Conservation (phyloP, 2,113 vertebrate species). For the Corythaixoides concolor region DNA sequence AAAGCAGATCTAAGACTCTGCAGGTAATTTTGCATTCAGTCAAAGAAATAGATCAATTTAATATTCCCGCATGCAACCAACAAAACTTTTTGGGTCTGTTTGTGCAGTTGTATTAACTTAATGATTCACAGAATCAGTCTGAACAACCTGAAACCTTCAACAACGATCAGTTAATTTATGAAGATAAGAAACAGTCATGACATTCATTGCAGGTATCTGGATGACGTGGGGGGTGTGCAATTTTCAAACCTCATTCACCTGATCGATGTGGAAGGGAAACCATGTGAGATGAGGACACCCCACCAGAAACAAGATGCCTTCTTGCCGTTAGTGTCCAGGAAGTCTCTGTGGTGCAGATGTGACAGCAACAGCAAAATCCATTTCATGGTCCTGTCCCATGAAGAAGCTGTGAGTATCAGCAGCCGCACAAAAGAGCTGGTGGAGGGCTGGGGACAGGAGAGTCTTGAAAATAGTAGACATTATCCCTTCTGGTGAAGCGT, state of each 20-base stretch:
- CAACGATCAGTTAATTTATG: background rate
- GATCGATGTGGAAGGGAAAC: background rate
- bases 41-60: background rate
- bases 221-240: background rate
- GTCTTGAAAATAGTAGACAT: background rate
- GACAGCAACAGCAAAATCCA: background rate
- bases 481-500: fast-evolving
- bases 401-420: background rate
- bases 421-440: background rate
- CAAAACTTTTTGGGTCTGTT: background rate
- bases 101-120: background rate
- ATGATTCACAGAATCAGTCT: background rate
- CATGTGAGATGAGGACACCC: background rate
- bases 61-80: background rate
- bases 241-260: background rate
- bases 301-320: background rate
- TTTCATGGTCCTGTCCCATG: background rate
- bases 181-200: background rate
- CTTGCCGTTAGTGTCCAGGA: background rate
- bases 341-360: background rate
- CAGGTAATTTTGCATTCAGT: background rate
- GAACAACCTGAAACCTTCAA: background rate
- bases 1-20: background rate
- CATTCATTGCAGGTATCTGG: background rate
- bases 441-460: background rate